Base-by-base conservation (phyloP, 1,140 invertebrate genomes). In the Batillaria attramentaria region DNA sequence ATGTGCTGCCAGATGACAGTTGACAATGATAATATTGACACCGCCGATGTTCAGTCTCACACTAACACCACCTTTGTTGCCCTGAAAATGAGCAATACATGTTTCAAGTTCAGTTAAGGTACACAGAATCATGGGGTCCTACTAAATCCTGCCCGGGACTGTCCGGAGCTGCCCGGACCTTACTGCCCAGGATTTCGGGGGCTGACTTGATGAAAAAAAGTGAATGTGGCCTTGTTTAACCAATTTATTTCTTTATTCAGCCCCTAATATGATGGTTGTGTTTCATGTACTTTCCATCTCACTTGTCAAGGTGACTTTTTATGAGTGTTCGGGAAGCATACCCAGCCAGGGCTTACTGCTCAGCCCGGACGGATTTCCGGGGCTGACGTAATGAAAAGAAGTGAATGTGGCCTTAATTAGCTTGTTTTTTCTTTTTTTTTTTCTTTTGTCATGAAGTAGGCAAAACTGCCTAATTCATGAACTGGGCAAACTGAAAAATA, bases 31-130 rank as follows among this genome's bases (percentile, higher is more conserved):
- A 41, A 98, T 85, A 24, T 95, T 97, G 81, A 95, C 94, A 18
- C 96, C 97, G 87, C 96, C 96, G 16, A 97, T 92, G 83, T 95
- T 95, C 82, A 98, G 93, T 69, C 97, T 92, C 66, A 97, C 93
- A 86, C 95, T 97, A 0, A 97, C 95, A 3, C 95, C 97, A 33
- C 97, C 97, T 93, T 98, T 99, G 90, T 98, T 98, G 74, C 97
- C 97, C 96, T 97, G 89, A n/a, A 92, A 93, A 73, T 68, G 76
- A 78, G 5, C 60, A 72, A 72, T 83, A 20, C 16, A 13, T 33
- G 75, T 54, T 46, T 81, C 50, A 41, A 70, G 39, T 46, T 78
- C n/a, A n/a, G n/a, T n/a, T n/a, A n/a, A n/a, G n/a, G n/a, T 77
- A 65, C 8, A 77, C 24, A 74, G 60, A 46, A 43, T 72, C 73